Evolutionary conservation across 2,888 invertebrate species (phyloP), one percentile per base, ranked within the genome.

Genomic region (Caenorhabditis plicata): DNA sequence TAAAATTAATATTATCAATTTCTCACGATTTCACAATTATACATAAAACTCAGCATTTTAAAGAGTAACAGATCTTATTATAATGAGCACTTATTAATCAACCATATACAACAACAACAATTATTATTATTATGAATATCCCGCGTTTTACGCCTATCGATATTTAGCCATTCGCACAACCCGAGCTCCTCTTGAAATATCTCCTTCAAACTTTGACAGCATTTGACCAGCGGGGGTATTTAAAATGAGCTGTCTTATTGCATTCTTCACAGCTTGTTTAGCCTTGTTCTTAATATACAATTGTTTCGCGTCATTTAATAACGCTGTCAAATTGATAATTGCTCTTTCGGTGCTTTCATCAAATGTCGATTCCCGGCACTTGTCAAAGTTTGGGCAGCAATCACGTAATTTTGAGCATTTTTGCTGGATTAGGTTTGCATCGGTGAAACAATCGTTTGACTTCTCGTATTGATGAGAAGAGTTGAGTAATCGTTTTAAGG

Each of bases 371-470:
- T 69, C 68, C 5, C 71, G 71, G 39, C 71, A 72, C 71, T 60
- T 49, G 39, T 72, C 68, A 42, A 68, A 72, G 32, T 72, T 64
- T 13, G 71, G 71, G 45, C 71, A 72, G 48, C 71, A 72, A 26
- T 68, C 61, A 15, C 69, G 42, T 25, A 72, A 50, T 32, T 61
- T 58, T 4, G 61, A 57, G 47, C 71, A 72, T 39, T 69, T 65
- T 27, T 64, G 65, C 56, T 72, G 72, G 27, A 72, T 70, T 36
- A 64, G 29, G 42, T 72, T 72, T 13, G 72, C 72, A 40, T 72
- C 72, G 17, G 58, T 42, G 46, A 67, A 69, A 26, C 69, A 69
- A 20, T 64, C 53, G 4, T 47, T 40, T 1, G 63, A 51, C 23
- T 60, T 55, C n/a, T 41, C 27, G 43, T 69, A 69, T 20, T 53